Conservation (phyloP, 2,888 invertebrate genomes). For the Vandiemenella viatica region DNA sequence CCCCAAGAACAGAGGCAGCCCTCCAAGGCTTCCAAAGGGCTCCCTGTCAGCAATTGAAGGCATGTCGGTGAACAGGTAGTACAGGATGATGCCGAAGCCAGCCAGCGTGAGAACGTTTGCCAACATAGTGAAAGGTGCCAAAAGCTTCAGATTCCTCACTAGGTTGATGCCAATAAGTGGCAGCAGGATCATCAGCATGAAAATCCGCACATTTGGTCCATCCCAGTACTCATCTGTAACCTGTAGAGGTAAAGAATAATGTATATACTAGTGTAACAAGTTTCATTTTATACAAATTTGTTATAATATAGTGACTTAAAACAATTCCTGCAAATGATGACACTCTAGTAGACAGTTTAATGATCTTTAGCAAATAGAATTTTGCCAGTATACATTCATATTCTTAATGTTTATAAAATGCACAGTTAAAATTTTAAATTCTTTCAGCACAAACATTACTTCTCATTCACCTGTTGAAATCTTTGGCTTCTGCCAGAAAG, state of each 20-base stretch:
- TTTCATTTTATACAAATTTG: too few relatives aligned
- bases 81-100: slow-evolving; percentile 72
- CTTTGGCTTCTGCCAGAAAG: too few relatives aligned
- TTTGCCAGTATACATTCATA: too few relatives aligned
- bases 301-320: too few relatives aligned
- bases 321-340: too few relatives aligned
- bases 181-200: slow-evolving; percentile 23
- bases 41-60: slow-evolving; percentile 45
- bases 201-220: slow-evolving; percentile 23
- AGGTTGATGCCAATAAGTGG: slow-evolving; percentile 61
- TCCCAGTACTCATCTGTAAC: slow-evolving; percentile 35
- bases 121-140: slow-evolving; percentile 79
- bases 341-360: too few relatives aligned
- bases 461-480: too few relatives aligned
- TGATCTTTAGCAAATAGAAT: too few relatives aligned
- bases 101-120: slow-evolving; percentile 73
- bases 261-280: too few relatives aligned
- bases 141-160: slow-evolving; percentile 66
- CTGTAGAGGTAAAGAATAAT: slow-evolving; percentile 4
- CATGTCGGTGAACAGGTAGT: slow-evolving; percentile 64
- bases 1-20: slow-evolving; percentile 86
- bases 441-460: too few relatives aligned
- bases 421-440: too few relatives aligned
- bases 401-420: too few relatives aligned
- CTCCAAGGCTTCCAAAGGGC: slow-evolving; percentile 44